Base-by-base conservation (phyloP, 2,888 invertebrate species). In the Acleris holmiana region DNA sequence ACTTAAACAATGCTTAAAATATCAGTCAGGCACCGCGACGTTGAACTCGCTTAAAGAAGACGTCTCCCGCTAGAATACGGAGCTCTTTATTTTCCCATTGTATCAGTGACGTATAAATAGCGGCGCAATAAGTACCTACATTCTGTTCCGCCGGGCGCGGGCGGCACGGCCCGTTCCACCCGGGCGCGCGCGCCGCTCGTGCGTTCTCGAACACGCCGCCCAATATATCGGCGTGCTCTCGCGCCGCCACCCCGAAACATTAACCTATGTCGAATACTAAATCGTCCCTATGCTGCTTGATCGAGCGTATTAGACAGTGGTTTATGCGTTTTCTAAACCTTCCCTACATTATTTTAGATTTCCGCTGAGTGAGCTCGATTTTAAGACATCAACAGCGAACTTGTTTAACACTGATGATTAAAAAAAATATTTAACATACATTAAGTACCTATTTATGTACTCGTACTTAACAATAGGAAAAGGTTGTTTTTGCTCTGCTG, bases 141-240 rank as follows among this genome's bases (percentile, higher is more conserved):
- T 21, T 54, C 44, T 51, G 49, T 67, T 68, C 63, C 71, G 68
- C 70, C 70, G 67, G 71, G 69, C 69, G 75, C 85, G 88, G 77
- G 69, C 69, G 76, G 75, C 77, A 75, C 75, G 76, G 78, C 62
- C 71, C 64, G 83, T 86, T 85, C 75, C 86, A 85, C 86, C 82
- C 85, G 88, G 77, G 71, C 77, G 83, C 74, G 66, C 73, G 71
- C 66, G 71, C 70, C 78, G 77, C 72, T 83, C 89, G 89, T 89
- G 88, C 89, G 85, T 74, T 71, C 69, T 73, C 69, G 75, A 78
- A 87, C 86, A 89, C 77, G 79, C 82, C 86, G 79, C 84, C 83
- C 88, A 89, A 89, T 88, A 89, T 85, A 79, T 80, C 71, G 71
- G 79, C 79, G 79, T 76, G 80, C 72, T 69, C 65, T 69, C 66